Conservation (phyloP, 2,888 invertebrate species). For the Julus scandinavius region DNA sequence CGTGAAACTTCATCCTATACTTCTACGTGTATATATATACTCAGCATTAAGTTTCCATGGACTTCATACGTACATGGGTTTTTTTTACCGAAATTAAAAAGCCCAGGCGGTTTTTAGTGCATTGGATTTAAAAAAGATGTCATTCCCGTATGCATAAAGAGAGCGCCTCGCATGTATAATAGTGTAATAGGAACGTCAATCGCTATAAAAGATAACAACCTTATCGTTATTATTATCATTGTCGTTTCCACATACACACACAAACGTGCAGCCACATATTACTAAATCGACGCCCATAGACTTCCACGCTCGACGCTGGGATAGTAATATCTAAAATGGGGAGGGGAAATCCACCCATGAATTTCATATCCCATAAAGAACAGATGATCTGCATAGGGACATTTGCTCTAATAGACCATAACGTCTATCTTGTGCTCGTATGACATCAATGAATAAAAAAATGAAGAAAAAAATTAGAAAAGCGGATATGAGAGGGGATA, state of each 20-base stretch:
- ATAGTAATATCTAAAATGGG: background rate
- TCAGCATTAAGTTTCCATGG: background rate
- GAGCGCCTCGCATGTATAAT: slow-evolving; percentile 2
- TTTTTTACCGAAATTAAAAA: slow-evolving; percentile 13
- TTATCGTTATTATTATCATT: slow-evolving; percentile 51
- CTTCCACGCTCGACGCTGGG: background rate
- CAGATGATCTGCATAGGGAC: slow-evolving; percentile 22
- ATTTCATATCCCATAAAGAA: slow-evolving; percentile 39
- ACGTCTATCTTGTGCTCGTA: slow-evolving; percentile 35
- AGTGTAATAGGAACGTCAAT: slow-evolving; percentile 48
- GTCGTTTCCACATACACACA: slow-evolving; percentile 34
- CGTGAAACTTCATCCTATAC: background rate
- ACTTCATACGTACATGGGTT: background rate
- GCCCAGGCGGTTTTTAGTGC: background rate
- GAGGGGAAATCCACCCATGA: slow-evolving; percentile 34
- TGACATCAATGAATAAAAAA: slow-evolving; percentile 39
- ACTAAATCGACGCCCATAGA: slow-evolving; percentile 39
- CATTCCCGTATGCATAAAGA: background rate
- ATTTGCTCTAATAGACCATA: slow-evolving; percentile 42
- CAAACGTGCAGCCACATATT: background rate
- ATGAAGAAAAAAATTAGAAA: slow-evolving; percentile 30
- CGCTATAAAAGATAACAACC: slow-evolving; percentile 51
- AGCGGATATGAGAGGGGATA: slow-evolving; percentile 39
- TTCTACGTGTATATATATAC: background rate
- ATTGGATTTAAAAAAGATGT: slow-evolving; percentile 11